Evolutionary conservation across 2,113 vertebrate species (phyloP), one percentile per base, ranked within the genome.

Genomic region (Megaceryle torquata): DNA sequence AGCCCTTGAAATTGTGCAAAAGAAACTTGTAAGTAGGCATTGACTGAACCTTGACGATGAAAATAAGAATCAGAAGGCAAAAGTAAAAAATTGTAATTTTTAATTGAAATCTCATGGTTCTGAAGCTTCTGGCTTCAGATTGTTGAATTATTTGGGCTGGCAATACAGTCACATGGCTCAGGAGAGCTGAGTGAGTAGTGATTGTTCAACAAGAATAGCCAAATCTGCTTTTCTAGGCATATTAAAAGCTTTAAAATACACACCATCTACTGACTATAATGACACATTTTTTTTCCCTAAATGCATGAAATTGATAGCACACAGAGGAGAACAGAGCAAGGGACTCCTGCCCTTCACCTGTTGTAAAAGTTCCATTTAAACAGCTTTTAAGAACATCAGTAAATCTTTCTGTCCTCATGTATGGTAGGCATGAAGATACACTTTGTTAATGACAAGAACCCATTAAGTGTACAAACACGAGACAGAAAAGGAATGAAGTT

Each of bases 71-170:
- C 43, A 65, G 35, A 83, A 91, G 10, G 53, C 69, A 79, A 63
- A 57, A 88, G 35, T 76, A 85, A 92, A 82, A 71, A 56, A 41
- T 5, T n/a, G 16, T 18, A 29, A 18, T 64, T 91, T 95, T 81
- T 57, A 95, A 93, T 94, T 94, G 72, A 82, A 94, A 71, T 57
- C 72, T 95, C 43, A 86, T 57, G 64, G 65, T 91, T 84, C 74
- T 94, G 69, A 93, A 77, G 17, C 44, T 82, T 75, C 43, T 1
- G 2, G 6, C 7, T 86, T 54, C 75, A n/a, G 57, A 64, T 5
- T 68, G 17, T 44, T 93, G 70, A 76, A 69, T 41, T 75, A 28
- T 82, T 46, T 75, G 65, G 26, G 15, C 44, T 91, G 25, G 26
- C 4, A 56, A 60, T 21, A 43, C 48, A 7, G 14, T 48, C 28